Evolutionary conservation across 2,113 vertebrate genomes (phyloP).

Genomic region (Coracopsis vasa): DNA sequence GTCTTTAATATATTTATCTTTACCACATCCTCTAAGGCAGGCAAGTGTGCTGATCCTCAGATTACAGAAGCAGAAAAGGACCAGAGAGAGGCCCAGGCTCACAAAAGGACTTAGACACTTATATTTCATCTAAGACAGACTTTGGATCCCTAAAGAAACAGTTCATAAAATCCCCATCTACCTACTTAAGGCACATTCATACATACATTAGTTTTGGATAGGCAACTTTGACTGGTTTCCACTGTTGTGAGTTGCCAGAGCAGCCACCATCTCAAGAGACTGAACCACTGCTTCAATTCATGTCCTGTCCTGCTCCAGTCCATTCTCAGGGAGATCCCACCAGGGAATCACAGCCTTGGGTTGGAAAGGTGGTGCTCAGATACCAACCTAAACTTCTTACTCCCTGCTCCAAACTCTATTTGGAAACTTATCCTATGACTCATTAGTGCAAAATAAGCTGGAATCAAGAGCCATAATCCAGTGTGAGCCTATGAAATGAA

Average conservation of each 20-base stretch:
- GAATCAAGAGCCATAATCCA: background rate
- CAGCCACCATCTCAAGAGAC: background rate
- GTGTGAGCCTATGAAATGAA: accelerated
- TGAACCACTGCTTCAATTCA: accelerated
- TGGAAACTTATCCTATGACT: background rate
- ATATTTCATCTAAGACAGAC: background rate
- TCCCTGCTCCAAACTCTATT: background rate
- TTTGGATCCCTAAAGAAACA: background rate
- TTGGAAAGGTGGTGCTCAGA: background rate
- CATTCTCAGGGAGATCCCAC: background rate
- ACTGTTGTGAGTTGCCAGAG: background rate
- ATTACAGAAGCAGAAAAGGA: conserved; percentile 2
- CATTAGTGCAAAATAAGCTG: background rate
- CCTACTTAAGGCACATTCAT: background rate
- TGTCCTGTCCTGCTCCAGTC: background rate
- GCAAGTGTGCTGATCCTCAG: background rate
- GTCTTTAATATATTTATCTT: conserved; percentile 40
- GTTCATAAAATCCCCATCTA: conserved; percentile 23
- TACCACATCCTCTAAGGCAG: conserved; percentile 2
- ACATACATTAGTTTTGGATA: background rate
- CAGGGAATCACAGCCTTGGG: background rate
- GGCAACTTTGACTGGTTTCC: background rate
- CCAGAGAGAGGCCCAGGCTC: background rate
- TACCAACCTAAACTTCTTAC: background rate
- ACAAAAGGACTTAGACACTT: background rate